phyloP scores from a whole-genome alignment of 2,113 vertebrate genomes.

The Malurus elegans region DNA sequence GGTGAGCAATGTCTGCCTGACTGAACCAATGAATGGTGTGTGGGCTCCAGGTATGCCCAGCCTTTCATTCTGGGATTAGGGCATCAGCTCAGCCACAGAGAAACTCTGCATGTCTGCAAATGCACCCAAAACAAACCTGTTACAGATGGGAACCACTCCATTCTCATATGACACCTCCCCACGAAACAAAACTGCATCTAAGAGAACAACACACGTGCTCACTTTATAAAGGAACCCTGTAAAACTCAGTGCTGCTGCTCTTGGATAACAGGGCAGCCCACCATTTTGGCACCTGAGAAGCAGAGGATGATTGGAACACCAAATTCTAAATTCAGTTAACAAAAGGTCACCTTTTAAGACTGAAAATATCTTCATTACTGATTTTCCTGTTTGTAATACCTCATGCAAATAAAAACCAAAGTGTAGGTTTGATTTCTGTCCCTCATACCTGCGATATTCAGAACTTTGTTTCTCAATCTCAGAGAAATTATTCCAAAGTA shows the following conservation, averaged over 20 bases:
- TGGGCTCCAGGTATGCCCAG: not conserved
- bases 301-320: rapidly evolving
- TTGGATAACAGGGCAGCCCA: not conserved
- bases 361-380: not conserved
- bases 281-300: not conserved
- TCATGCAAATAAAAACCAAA: not conserved
- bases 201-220: not conserved
- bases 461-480: not conserved
- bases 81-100: not conserved
- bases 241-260: not conserved
- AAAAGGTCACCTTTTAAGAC: not conserved
- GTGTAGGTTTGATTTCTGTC: rapidly evolving
- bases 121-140: rapidly evolving
- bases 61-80: not conserved
- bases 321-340: not conserved
- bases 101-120: rapidly evolving
- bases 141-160: rapidly evolving
- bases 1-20: not conserved
- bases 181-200: not conserved
- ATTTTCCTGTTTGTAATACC: not conserved
- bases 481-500: not conserved
- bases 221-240: not conserved
- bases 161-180: not conserved
- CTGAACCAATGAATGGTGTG: not conserved
- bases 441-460: not conserved